Evolutionary conservation across 2,797 vertebrate species (phyloP), one percentile per base, ranked within the genome.

Genomic region (Acrocephalus scirpaceus): DNA sequence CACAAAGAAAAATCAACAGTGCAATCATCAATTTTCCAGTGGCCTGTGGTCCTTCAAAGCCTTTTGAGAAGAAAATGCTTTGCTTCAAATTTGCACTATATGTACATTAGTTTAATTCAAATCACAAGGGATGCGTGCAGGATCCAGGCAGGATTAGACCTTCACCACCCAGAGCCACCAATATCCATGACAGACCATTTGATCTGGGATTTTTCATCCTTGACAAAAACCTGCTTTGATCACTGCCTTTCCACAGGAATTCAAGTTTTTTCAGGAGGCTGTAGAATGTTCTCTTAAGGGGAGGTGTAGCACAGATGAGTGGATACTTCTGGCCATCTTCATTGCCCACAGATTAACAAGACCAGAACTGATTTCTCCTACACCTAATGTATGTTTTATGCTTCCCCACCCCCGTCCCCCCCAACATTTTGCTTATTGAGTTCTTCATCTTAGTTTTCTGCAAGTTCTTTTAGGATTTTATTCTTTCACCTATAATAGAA

Each of bases 391-490:
- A 22, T 19, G 12, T 44, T 75, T 62, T 13, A 30, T n/a, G 5
- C 10, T 40, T 15, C 38, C 38, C 38, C 38, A 38, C 38, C 6
- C 19, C 12, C 1, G 1, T 2, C 3, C 20, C 11, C 3, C 10
- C 4, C 5, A 56, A 3, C 2, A 29, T 13, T 61, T 88, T 89
- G 5, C 22, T 79, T 73, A 21, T 36, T 36, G 64, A 48, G 16
- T 51, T 82, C 23, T 53, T 77, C 16, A 60, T 11, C 27, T 78
- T 47, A 40, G 13, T 58, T 71, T 75, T 60, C 36, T 73, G 16
- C 25, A 85, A 73, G 6, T 32, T 56, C 6, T 2, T 75, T 72
- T 34, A 36, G 22, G 56, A 73, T 83, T 91, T 77, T 71, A 3
- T 27, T 73, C 4, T 69, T 48, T 44, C 8, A 20, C 16, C 4